Evolutionary conservation across 2,888 invertebrate species (phyloP).

Genomic region (Drosophila nigricruria): DNA sequence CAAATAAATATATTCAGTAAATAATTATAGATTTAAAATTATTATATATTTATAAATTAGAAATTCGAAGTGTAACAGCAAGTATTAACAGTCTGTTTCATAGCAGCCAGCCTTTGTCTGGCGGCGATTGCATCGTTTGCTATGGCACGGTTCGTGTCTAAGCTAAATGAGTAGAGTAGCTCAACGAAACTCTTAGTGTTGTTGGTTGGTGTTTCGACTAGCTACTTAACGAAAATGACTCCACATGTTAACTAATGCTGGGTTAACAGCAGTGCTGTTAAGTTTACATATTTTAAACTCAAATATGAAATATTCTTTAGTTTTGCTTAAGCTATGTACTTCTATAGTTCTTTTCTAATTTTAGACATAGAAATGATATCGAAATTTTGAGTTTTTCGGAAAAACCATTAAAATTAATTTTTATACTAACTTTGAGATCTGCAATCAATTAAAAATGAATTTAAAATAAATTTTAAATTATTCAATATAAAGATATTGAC

Average conservation of each 20-base stretch:
- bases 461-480: too few species aligned
- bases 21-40: too few species aligned
- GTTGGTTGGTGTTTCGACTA: neutral
- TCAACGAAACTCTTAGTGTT: constrained; percentile 6
- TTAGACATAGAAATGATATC: too few species aligned
- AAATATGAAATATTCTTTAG: neutral
- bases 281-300: neutral
- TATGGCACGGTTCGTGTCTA: constrained; percentile 1
- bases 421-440: too few species aligned
- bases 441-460: too few species aligned
- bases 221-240: constrained; percentile 11
- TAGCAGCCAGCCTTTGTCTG: constrained; percentile 12
- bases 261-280: constrained; percentile 1
- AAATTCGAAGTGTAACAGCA: neutral
- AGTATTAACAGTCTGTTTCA: neutral
- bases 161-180: constrained; percentile 1
- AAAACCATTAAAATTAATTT: too few species aligned
- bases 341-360: too few species aligned
- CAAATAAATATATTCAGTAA: neutral
- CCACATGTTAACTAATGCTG: neutral
- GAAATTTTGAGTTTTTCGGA: too few species aligned
- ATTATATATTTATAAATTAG: neutral
- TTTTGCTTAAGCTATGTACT: too few species aligned
- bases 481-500: neutral
- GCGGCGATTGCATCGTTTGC: neutral